Evolutionary conservation across 2,113 vertebrate species (phyloP), one percentile per base, ranked within the genome.

Genomic region (Crotophaga sulcirostris): DNA sequence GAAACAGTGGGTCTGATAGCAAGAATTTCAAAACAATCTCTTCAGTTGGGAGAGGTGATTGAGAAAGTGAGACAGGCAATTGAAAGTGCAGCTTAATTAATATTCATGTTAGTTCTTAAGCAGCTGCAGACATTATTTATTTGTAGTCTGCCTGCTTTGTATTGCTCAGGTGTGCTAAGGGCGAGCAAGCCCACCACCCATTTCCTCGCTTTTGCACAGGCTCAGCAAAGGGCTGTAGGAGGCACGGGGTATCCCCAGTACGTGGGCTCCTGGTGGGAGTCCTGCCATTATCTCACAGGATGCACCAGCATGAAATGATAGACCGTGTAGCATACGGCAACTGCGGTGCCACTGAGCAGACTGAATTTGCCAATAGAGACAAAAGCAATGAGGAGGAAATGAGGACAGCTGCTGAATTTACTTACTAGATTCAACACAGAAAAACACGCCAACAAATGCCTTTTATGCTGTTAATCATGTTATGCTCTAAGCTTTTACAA

Each of bases 81-180:
- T 28, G 51, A 26, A 86, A 58, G 7, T 12, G 6, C 38, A 72
- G 16, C 13, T n/a, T n/a, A n/a, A n/a, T 64, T 87, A 33, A 34
- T 21, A 51, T 21, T 63, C 31, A 14, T 29, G 21, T 20, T 42
- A 24, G 11, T 20, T 54, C 81, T 54, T 24, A 54, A 26, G 29
- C 15, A 21, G 18, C 52, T 38, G 16, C 12, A 2, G 19, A 26
- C 4, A 7, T 47, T 47, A 87, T 62, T 68, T 79, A 19, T 68
- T 59, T 72, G 56, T 60, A 56, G 51, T 11, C 34, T 38, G 44
- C 17, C n/a, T n/a, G 56, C 33, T 20, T 29, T 26, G 49, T 8
- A 8, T 16, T 2, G 4, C 69, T 63, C n/a, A 36, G 36, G 42
- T 31, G 55, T 0, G 0, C 51, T 63, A 1, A 64, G 67, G 83